Evolutionary conservation across 2,797 vertebrate species (phyloP), one percentile per base, ranked within the genome.

Genomic region (Neosalanx taihuensis): DNA sequence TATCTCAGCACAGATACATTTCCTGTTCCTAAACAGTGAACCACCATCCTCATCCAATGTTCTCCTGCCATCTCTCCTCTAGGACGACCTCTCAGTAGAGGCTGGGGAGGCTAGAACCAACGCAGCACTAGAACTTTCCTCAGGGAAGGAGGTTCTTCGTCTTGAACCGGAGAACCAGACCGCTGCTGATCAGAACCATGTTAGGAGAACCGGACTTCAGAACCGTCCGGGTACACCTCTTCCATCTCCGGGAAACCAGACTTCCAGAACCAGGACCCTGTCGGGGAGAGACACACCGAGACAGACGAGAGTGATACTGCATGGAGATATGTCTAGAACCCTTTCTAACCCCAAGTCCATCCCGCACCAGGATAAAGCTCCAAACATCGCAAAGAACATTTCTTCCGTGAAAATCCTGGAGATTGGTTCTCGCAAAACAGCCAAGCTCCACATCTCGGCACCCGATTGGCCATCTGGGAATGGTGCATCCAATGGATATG

Each of bases 11-110:
- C n/a, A n/a, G n/a, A n/a, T n/a, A 6, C 37, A 9, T 41, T 41
- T 41, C 37, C 6, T 41, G 37, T 41, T 41, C 37, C 37, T 10
- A 41, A 41, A 41, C 10, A 10, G 7, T 41, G 6, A 41, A 41
- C 9, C 9, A 2, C 1, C 37, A 2, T 41, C 37, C 37, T 41
- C 6, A 41, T 41, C 37, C 2, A 35, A 5, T 2, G 5, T 66
- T 2, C 23, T 77, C 15, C 33, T 78, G 33, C 15, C 64, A 74
- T 18, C 63, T 68, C 78, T 68, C 79, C 81, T 29, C 12, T 53
- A 86, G 79, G 75, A 78, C 65, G 73, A 60, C 15, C 56, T 62
- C 31, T n/a, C 59, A 41, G 76, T n/a, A 49, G 71, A 67, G 53
- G 2, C n/a, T 23, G 71, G 51, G 57, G 75, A 78, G 3, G 60